These are phyloP conservation scores for Tricholauxania praeusta DNA, from an alignment of 2,888 invertebrate genomes.

Conservation along the genomic window DNA sequence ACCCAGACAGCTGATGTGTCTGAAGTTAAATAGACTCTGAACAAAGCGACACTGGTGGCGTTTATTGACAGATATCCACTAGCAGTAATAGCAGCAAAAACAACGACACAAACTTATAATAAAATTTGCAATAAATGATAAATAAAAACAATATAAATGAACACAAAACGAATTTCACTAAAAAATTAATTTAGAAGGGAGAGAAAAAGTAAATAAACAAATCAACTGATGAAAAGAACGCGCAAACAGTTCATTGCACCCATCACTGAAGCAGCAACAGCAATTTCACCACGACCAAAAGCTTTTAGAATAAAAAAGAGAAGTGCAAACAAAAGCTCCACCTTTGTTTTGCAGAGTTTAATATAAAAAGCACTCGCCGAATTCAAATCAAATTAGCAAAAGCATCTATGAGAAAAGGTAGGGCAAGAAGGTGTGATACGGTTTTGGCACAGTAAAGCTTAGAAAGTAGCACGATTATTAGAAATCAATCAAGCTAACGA, in stretches of 20 bases:
- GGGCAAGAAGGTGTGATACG: no score
- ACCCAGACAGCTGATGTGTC: not conserved
- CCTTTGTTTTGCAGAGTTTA: not conserved
- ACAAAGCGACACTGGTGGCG: not conserved
- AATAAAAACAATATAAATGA: not conserved
- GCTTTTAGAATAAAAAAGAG: not conserved
- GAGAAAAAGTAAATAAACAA: not conserved
- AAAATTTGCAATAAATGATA: not conserved
- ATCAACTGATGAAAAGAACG: no score
- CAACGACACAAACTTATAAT: not conserved
- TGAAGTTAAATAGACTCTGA: no score
- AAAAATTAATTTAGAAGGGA: not conserved
- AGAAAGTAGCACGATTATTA: no score
- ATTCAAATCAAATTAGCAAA: no score
- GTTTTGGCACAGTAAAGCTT: no score
- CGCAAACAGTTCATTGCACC: constrained; percentile 1
- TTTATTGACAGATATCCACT: not conserved
- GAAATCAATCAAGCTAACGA: no score
- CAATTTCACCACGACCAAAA: not conserved
- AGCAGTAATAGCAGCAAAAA: not conserved
- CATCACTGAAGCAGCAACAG: not conserved
- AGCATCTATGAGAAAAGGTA: no score
- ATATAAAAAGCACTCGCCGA: no score
- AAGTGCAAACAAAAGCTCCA: not conserved
- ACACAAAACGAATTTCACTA: not conserved